These are phyloP conservation scores for Sternotherus odoratus DNA, from an alignment of 2,797 vertebrate species.

Conservation along the genomic window DNA sequence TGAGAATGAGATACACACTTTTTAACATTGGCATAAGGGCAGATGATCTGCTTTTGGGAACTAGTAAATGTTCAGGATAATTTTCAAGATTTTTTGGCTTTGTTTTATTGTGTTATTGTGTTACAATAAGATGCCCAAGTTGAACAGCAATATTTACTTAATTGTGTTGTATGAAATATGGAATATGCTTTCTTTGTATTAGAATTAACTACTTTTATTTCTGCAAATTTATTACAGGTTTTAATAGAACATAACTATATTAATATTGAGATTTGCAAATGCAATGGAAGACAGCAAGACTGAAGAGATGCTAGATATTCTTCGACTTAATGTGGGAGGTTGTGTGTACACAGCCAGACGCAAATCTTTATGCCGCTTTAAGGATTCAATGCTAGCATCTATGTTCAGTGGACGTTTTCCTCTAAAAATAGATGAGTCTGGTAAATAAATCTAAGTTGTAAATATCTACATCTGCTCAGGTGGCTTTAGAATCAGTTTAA, in stretches of 20 bases:
- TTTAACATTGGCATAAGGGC: background rate
- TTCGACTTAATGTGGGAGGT: constrained; percentile 76
- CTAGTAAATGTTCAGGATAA: background rate
- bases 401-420: constrained; percentile 83
- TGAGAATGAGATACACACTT: background rate
- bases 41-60: background rate
- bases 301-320: constrained; percentile 63
- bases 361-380: constrained; percentile 75
- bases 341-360: constrained; percentile 74
- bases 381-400: constrained; percentile 79
- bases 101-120: accelerated
- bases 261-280: background rate
- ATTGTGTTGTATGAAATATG: background rate
- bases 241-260: background rate
- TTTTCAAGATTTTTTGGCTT: constrained; percentile 11
- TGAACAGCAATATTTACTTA: background rate
- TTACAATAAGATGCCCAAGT: background rate
- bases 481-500: background rate
- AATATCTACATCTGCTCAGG: background rate
- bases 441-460: constrained; percentile 65
- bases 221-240: constrained; percentile 11
- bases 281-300: constrained; percentile 62
- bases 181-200: background rate
- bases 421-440: constrained; percentile 79
- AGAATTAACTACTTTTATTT: background rate